Percentiles rank a stretch among this genome's conserved stretches.
phyloP scores from a whole-genome alignment of 2,888 invertebrate species.

The Clunio marinus region DNA sequence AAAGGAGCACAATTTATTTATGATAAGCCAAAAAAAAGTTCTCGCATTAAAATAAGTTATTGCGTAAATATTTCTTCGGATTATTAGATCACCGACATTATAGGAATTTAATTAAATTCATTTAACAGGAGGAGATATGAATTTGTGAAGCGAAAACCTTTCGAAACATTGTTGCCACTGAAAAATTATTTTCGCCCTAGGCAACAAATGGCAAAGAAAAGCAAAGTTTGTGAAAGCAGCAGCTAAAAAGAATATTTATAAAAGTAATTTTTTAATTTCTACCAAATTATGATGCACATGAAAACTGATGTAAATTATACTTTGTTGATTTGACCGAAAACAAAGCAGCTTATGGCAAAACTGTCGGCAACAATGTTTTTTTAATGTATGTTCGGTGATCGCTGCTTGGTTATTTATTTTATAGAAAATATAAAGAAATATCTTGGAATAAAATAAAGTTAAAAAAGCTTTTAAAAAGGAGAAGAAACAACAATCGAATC shows the following conservation, averaged over 20 bases:
- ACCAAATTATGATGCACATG: constrained; percentile 1
- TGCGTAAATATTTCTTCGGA: constrained; percentile 20
- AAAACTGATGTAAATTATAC: not conserved
- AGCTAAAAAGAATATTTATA: not conserved
- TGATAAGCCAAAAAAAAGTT: not conserved
- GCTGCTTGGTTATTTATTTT: too few relatives aligned
- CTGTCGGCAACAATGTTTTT: too few relatives aligned
- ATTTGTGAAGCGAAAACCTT: not conserved
- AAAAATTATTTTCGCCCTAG: not conserved
- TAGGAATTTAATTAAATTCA: not conserved
- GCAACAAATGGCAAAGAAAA: not conserved
- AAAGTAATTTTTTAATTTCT: constrained; percentile 14
- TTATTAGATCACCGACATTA: too few relatives aligned
- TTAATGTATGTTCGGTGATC: not conserved
- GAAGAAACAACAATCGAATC: not conserved
- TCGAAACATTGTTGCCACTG: constrained; percentile 27
- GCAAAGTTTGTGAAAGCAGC: not conserved
- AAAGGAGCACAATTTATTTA: constrained; percentile 11
- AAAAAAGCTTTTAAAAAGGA: too few relatives aligned
- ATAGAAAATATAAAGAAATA: too few relatives aligned
- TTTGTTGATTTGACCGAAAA: not conserved
- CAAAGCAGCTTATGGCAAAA: not conserved
- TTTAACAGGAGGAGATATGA: not conserved
- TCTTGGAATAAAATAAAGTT: too few relatives aligned
- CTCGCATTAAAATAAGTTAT: not conserved